A percentile compares a stretch with the other conserved stretches of the same genome.
These are phyloP conservation scores for Paratrypauchen microcephalus DNA, from an alignment of 2,797 vertebrate species.

Conservation along the genomic window DNA sequence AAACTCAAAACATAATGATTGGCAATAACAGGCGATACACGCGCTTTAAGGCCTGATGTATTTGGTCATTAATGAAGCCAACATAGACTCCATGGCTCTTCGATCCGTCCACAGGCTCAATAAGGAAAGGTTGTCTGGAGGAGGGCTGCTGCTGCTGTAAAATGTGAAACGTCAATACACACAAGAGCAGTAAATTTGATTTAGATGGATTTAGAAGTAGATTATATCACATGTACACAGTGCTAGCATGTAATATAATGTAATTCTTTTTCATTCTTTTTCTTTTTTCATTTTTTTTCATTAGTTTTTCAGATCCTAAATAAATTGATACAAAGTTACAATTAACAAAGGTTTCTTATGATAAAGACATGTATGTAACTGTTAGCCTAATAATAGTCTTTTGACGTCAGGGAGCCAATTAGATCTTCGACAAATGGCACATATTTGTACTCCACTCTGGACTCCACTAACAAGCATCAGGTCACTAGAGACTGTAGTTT, in stretches of 20 bases:
- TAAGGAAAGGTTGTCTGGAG: too few relatives aligned
- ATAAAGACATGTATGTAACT: neutral
- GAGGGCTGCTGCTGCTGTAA: neutral
- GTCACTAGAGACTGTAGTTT: neutral
- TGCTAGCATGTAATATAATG: neutral
- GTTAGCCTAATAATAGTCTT: neutral
- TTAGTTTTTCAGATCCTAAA: neutral
- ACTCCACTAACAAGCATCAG: neutral
- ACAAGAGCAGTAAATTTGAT: neutral
- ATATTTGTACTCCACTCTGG: neutral
- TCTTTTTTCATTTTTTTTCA: too few relatives aligned
- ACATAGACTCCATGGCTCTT: neutral
- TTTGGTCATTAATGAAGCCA: neutral
- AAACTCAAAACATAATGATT: too few relatives aligned
- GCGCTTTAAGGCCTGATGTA: neutral
- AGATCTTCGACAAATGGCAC: neutral
- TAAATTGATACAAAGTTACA: neutral
- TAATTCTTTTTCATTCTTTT: too few relatives aligned
- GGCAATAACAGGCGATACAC: too few relatives aligned
- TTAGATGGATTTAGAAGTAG: neutral
- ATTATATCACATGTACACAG: neutral
- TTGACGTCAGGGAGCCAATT: constrained; percentile 2
- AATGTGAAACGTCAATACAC: neutral
- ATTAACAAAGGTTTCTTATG: neutral
- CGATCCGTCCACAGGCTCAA: too few relatives aligned